A percentile compares a stretch with the other conserved stretches of the same genome.
Evolutionary conservation across 1,140 invertebrate genomes (phyloP).

Genomic region (Drosophila kepulauana): DNA sequence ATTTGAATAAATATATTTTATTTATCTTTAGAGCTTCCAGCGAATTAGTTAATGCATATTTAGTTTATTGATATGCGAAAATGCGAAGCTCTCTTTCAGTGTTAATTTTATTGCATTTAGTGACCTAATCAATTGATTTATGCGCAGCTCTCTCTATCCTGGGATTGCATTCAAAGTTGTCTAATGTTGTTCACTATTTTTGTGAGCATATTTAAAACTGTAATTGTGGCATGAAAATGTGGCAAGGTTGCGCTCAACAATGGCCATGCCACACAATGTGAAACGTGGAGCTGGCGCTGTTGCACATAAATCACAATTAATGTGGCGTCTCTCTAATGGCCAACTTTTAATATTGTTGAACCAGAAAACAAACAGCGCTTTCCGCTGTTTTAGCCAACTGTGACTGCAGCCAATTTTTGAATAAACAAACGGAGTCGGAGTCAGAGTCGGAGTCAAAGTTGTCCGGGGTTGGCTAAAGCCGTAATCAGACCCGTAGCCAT

Average conservation of each 20-base stretch:
- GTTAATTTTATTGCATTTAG: too few species aligned
- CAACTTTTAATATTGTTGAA: constrained; percentile 57
- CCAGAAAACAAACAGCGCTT: constrained; percentile 45
- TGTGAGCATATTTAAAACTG: background rate
- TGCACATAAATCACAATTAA: constrained; percentile 68
- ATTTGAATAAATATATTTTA: too few species aligned
- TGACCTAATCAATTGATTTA: background rate
- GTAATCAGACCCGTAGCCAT: background rate
- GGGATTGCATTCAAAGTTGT: background rate
- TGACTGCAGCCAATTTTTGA: constrained; percentile 56
- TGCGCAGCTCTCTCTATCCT: background rate
- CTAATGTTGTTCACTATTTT: background rate
- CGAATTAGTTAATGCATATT: too few species aligned
- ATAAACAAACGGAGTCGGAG: constrained; percentile 26
- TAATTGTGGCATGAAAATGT: background rate
- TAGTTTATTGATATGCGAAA: too few species aligned
- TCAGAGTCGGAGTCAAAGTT: too few species aligned
- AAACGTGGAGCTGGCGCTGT: constrained; percentile 2
- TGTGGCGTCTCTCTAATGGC: constrained; percentile 47
- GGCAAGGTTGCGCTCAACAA: background rate
- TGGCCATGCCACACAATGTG: background rate
- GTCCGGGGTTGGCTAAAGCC: too few species aligned
- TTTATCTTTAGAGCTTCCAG: too few species aligned
- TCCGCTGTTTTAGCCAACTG: constrained; percentile 28
- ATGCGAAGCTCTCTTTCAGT: too few species aligned